Evolutionary conservation across 2,888 invertebrate genomes (phyloP).

Genomic region (Morpho deidamia): DNA sequence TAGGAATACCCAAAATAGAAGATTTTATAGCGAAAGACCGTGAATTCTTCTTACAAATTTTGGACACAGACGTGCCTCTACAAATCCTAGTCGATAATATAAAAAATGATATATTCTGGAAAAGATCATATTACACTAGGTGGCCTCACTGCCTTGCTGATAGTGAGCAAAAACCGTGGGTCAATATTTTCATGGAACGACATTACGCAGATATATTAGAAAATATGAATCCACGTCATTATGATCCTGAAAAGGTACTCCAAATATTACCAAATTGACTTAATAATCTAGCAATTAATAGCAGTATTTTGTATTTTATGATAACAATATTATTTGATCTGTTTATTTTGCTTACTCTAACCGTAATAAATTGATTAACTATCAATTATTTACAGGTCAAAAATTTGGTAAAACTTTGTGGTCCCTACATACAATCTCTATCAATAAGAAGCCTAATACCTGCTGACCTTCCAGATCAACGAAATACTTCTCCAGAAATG

Average conservation of each 20-base stretch:
- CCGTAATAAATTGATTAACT: conserved; percentile 3
- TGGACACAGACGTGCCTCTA: conserved; percentile 57
- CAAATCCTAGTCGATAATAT: conserved; percentile 66
- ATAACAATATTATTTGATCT: too few relatives aligned
- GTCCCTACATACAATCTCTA: conserved; percentile 60
- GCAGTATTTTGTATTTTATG: too few relatives aligned
- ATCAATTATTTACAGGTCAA: conserved; percentile 42
- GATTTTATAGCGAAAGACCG: conserved; percentile 60
- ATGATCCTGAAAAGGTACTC: conserved; percentile 69
- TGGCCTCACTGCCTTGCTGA: conserved; percentile 50
- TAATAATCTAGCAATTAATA: too few relatives aligned
- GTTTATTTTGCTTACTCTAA: too few relatives aligned
- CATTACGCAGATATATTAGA: conserved; percentile 67
- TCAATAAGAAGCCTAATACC: conserved; percentile 62
- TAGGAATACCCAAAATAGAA: conserved; percentile 55
- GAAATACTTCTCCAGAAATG: conserved; percentile 67
- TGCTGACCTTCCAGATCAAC: conserved; percentile 57
- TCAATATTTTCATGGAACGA: conserved; percentile 64
- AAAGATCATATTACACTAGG: conserved; percentile 56
- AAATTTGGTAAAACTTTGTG: conserved; percentile 61
- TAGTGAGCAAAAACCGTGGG: conserved; percentile 51
- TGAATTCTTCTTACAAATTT: conserved; percentile 59
- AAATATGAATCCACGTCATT: conserved; percentile 65
- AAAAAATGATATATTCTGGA: conserved; percentile 70
- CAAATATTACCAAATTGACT: too few relatives aligned